phyloP scores from a whole-genome alignment of 2,888 invertebrate genomes.

The Hyalella azteca region DNA sequence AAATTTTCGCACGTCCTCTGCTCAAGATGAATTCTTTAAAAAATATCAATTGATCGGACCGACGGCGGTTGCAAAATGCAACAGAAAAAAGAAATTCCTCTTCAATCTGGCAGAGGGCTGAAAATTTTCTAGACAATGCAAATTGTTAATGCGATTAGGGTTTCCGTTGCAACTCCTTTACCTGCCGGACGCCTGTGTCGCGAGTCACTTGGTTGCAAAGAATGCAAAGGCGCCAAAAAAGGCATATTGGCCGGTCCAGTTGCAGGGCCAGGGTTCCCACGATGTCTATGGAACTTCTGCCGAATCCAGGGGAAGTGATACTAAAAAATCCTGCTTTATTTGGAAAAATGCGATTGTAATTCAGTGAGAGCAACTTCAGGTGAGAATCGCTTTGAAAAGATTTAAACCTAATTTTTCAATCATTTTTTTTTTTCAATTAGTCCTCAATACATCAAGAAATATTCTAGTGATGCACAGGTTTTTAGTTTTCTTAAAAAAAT shows the following conservation, averaged over 20 bases:
- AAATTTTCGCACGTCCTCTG: too few relatives aligned
- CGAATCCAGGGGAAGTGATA: not conserved
- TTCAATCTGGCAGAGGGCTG: not conserved
- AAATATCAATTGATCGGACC: not conserved
- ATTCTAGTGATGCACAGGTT: too few relatives aligned
- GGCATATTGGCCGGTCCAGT: not conserved
- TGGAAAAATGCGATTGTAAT: not conserved
- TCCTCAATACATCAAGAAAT: too few relatives aligned
- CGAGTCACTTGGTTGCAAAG: not conserved
- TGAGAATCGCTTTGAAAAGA: too few relatives aligned
- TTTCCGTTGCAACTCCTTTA: not conserved
- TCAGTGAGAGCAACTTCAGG: too few relatives aligned
- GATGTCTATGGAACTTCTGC: not conserved
- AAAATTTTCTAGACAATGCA: not conserved
- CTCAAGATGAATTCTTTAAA: too few relatives aligned
- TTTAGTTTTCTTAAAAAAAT: too few relatives aligned
- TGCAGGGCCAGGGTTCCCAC: constrained; percentile 15
- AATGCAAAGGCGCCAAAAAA: constrained; percentile 13
- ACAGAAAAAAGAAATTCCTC: not conserved
- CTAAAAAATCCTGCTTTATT: not conserved
- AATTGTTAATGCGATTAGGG: constrained; percentile 8
- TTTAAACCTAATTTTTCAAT: too few relatives aligned
- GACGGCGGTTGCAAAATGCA: not conserved
- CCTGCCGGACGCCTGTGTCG: not conserved
- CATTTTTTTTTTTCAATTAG: too few relatives aligned